A percentile compares a stretch with the other conserved stretches of the same genome.
These are phyloP conservation scores for Trypoxylon attenuatum DNA, from an alignment of 2,888 invertebrate genomes.

Conservation along the genomic window DNA sequence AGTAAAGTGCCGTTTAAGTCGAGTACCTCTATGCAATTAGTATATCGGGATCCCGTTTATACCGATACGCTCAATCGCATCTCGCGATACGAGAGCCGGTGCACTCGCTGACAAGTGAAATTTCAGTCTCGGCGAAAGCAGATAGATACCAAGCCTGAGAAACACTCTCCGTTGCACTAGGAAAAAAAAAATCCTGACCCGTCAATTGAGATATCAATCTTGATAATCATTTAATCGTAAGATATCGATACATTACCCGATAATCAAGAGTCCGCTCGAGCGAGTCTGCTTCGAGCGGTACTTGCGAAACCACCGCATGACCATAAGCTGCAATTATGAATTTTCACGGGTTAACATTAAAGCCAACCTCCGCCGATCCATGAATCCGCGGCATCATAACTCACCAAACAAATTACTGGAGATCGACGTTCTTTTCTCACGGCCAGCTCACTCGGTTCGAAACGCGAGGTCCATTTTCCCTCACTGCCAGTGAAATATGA, in stretches of 20 bases:
- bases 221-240: constrained; percentile 54
- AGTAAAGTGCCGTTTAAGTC: background rate
- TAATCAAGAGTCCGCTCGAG: constrained; percentile 34
- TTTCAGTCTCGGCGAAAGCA: constrained; percentile 25
- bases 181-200: constrained; percentile 45
- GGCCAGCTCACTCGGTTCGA: background rate
- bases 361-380: constrained; percentile 23
- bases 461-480: too few species aligned
- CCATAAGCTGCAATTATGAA: constrained; percentile 51
- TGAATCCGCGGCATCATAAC: constrained; percentile 5
- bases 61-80: constrained; percentile 15
- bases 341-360: constrained; percentile 55
- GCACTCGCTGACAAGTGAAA: constrained; percentile 48
- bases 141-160: constrained; percentile 35
- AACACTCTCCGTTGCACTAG: constrained; percentile 24
- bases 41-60: constrained; percentile 19
- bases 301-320: constrained; percentile 39
- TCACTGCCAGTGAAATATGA: too few species aligned
- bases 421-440: constrained; percentile 28
- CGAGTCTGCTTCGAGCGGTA: constrained; percentile 16
- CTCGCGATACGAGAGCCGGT: constrained; percentile 13
- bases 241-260: constrained; percentile 45
- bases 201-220: constrained; percentile 59
- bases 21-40: background rate
- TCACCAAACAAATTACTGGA: constrained; percentile 19